Evolutionary conservation across 2,797 vertebrate genomes (phyloP), one percentile per base, ranked within the genome.

Genomic region (Oryzias dopingdopingensis): DNA sequence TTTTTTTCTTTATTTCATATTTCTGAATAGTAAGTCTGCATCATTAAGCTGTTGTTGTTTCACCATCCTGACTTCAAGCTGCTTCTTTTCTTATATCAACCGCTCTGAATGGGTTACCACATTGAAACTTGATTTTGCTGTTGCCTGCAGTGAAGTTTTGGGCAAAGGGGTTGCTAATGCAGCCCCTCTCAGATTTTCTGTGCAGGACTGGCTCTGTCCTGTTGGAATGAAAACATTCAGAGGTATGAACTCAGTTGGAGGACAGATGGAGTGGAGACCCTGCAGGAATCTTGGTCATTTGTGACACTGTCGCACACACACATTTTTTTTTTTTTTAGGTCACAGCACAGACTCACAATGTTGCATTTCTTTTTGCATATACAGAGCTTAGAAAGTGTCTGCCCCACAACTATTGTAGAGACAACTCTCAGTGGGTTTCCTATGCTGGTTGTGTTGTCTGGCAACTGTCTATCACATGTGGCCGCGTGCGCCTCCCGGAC

Each of bases 211-310:
- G 15, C 63, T 53, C 65, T 72, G 73, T 81, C 77, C 72, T 72
- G 62, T 79, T 69, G 75, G 42, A 59, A 81, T 76, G 66, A 74
- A 62, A 75, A 72, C 81, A 79, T 81, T 75, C 73, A 62, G 59
- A 59, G 67, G 76, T 82, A 59, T 57, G 72, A 77, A 59, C 77
- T 69, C 70, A 71, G 77, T 75, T 54, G 59, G 76, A 69, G 71
- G 64, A 86, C 87, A 86, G 84, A 86, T 86, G 84, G 84, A 80
- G 79, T 65, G 48, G 49, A 72, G 52, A 67, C 84, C 87, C 74
- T 63, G 20, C 5, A 74, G 86, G 82, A 61, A 68, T 70, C 52
- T 76, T 72, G 62, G 62, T 70, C 60, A 80, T 77, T 46, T 46
- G 56, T 73, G 72, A 72, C 53, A 54, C 50, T 74, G 70, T 66